Conservation (phyloP, 2,113 vertebrate genomes). For the Leiothrix lutea region DNA sequence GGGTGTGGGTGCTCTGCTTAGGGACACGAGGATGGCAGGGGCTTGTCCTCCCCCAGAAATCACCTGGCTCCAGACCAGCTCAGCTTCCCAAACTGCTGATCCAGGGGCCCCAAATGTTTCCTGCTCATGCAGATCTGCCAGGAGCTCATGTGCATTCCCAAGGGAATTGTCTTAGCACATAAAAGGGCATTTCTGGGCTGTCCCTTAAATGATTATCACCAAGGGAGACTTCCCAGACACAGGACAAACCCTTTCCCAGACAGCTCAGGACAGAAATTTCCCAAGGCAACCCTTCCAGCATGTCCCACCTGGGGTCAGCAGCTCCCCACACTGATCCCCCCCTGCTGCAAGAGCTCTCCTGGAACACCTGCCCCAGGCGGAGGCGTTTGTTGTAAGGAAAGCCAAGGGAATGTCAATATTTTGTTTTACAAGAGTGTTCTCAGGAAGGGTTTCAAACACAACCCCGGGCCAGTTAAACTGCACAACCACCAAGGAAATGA, state of each 20-base stretch:
- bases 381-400: not conserved
- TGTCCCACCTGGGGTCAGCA: not conserved
- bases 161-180: not conserved
- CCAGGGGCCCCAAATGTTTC: not conserved
- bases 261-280: not conserved
- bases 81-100: not conserved
- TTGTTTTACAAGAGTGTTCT: not conserved
- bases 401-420: not conserved
- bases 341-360: not conserved
- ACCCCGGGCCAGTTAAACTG: not conserved
- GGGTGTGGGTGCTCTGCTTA: not conserved
- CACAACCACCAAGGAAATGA: not conserved
- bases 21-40: not conserved
- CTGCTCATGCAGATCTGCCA: rapidly evolving
- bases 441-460: not conserved
- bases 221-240: not conserved
- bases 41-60: not conserved
- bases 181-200: not conserved
- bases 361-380: not conserved
- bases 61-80: not conserved
- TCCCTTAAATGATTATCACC: not conserved
- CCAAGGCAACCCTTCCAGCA: not conserved
- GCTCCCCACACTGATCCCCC: not conserved
- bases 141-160: not conserved
- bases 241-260: not conserved